These are phyloP conservation scores for Hemicentrotus pulcherrimus DNA, from an alignment of 35 echinoderm and acorn worm species.

Conservation along the genomic window DNA sequence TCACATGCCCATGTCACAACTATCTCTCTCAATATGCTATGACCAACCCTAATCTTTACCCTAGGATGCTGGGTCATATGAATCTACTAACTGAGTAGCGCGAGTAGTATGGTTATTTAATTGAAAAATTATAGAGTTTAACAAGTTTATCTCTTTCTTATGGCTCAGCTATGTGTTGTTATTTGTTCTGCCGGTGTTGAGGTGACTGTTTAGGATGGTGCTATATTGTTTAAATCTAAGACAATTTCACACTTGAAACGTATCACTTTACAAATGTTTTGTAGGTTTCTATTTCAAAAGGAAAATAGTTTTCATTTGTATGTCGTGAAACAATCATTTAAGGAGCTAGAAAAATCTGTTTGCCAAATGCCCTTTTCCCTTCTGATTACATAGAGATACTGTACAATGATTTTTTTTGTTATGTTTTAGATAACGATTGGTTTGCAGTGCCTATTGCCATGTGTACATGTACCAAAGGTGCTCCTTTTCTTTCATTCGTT, in stretches of 20 bases:
- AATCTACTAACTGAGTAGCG: no score
- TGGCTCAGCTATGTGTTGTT: no score
- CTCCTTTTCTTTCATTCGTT: background rate
- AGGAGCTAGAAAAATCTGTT: background rate
- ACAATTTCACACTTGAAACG: background rate
- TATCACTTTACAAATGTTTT: background rate
- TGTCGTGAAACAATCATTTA: background rate
- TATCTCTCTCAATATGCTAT: no score
- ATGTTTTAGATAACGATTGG: background rate
- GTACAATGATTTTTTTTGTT: background rate
- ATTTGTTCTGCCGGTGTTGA: no score
- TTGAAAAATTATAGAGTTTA: no score
- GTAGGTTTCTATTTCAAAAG: background rate
- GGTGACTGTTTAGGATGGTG: background rate
- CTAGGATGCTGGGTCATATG: no score
- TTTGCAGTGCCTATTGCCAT: background rate
- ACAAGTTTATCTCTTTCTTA: no score
- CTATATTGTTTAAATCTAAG: background rate
- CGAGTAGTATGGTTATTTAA: no score
- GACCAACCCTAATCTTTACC: no score
- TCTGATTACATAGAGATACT: background rate
- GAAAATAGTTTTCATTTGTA: background rate
- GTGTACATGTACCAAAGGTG: background rate
- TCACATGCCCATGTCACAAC: no score
- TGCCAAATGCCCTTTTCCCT: background rate